Conservation (phyloP, 2,797 vertebrate species). For the Antrozous pallidus region DNA sequence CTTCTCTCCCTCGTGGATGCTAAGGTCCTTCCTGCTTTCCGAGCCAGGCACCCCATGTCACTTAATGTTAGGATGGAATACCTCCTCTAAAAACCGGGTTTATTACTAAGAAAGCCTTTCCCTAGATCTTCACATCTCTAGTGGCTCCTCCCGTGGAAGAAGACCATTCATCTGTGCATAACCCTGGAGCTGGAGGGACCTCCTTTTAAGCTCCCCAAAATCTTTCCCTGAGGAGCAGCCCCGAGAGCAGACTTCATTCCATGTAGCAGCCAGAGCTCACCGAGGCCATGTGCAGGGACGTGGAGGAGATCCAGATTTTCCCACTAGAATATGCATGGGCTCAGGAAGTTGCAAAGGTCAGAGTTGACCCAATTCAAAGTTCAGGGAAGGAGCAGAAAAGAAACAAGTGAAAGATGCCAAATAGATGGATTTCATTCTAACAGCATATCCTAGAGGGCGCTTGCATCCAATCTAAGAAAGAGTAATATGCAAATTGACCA, state of each 20-base stretch:
- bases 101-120: background rate
- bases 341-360: background rate
- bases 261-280: background rate
- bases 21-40: background rate
- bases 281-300: accelerated
- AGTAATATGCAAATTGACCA: no score
- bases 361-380: background rate
- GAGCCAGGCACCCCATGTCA: background rate
- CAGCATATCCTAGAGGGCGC: background rate
- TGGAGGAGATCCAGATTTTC: accelerated
- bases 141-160: no score
- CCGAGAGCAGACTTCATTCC: background rate
- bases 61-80: background rate
- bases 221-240: background rate
- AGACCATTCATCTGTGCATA: no score
- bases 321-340: accelerated
- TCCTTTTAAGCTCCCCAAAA: background rate
- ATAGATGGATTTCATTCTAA: accelerated
- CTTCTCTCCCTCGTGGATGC: background rate
- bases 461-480: no score
- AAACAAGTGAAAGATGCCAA: background rate
- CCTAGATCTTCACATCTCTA: no score
- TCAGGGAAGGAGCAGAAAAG: background rate
- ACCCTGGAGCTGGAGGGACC: background rate
- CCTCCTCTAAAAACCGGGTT: background rate